A percentile compares a stretch with the other conserved stretches of the same genome.
These are phyloP conservation scores for Melolontha melolontha DNA, from an alignment of 2,888 invertebrate genomes.

Conservation along the genomic window DNA sequence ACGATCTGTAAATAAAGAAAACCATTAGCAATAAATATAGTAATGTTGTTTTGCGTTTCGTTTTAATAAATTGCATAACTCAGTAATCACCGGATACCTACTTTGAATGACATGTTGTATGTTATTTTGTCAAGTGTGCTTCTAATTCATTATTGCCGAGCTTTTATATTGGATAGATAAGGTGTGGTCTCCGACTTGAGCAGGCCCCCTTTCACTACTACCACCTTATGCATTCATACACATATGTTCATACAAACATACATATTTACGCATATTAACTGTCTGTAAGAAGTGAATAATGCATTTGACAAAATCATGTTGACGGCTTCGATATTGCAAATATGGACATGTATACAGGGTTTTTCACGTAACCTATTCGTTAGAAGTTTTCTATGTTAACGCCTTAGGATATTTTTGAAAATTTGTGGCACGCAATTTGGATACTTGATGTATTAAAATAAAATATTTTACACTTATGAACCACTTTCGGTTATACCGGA, in stretches of 20 bases:
- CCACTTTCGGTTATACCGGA: no score
- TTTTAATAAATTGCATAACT: background rate
- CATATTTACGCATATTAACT: background rate
- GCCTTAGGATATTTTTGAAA: no score
- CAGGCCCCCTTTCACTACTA: constrained; percentile 40
- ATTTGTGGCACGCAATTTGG: no score
- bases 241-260: background rate
- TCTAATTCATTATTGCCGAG: constrained; percentile 23
- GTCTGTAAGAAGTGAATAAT: constrained; percentile 20
- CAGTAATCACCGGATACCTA: constrained; percentile 37
- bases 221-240: constrained; percentile 11
- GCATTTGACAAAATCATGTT: background rate
- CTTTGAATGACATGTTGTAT: constrained; percentile 49
- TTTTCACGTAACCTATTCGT: no score
- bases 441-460: no score
- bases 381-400: no score
- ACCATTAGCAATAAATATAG: background rate
- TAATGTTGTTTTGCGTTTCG: no score
- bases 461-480: no score
- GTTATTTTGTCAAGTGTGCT: constrained; percentile 38
- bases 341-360: no score
- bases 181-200: constrained; percentile 37
- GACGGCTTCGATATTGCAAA: no score
- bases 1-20: constrained; percentile 45
- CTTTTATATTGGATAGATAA: constrained; percentile 35